A percentile compares a stretch with the other conserved stretches of the same genome.
These are phyloP conservation scores for Scortum barcoo DNA, from an alignment of 2,113 vertebrate genomes.

Conservation along the genomic window DNA sequence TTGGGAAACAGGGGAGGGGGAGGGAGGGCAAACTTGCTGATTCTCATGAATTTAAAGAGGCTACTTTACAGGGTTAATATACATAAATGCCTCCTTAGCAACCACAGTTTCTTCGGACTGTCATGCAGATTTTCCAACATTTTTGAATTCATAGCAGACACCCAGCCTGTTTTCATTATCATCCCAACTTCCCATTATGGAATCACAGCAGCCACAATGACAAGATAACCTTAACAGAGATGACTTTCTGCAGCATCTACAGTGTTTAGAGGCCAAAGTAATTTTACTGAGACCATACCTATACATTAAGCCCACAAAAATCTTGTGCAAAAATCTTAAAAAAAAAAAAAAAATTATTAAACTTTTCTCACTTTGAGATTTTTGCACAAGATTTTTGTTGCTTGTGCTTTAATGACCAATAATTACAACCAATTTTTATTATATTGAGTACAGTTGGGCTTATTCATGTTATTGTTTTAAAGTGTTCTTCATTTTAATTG, in stretches of 20 bases:
- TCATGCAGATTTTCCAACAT: conserved; percentile 60
- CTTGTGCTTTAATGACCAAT: neutral
- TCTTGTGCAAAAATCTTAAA: too few relatives aligned
- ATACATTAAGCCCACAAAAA: neutral
- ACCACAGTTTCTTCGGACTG: conserved; percentile 58
- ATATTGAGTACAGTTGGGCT: neutral
- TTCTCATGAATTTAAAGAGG: conserved; percentile 85
- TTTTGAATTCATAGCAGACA: conserved; percentile 57
- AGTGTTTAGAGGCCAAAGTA: conserved; percentile 8
- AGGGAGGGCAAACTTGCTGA: conserved; percentile 69
- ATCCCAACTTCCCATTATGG: conserved; percentile 40
- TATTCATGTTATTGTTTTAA: neutral
- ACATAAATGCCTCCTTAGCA: conserved; percentile 81
- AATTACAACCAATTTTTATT: neutral
- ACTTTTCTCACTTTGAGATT: neutral
- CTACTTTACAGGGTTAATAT: conserved; percentile 82
- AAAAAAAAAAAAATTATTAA: too few relatives aligned
- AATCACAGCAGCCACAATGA: conserved; percentile 35
- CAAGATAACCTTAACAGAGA: conserved; percentile 31
- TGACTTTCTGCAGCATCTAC: conserved; percentile 12
- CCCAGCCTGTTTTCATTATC: conserved; percentile 57
- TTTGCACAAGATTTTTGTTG: neutral
- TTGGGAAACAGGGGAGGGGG: neutral
- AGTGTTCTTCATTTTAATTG: neutral
- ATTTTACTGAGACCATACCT: neutral